These are phyloP conservation scores for Sparidentex hasta DNA, from an alignment of 2,797 vertebrate genomes.

Conservation along the genomic window DNA sequence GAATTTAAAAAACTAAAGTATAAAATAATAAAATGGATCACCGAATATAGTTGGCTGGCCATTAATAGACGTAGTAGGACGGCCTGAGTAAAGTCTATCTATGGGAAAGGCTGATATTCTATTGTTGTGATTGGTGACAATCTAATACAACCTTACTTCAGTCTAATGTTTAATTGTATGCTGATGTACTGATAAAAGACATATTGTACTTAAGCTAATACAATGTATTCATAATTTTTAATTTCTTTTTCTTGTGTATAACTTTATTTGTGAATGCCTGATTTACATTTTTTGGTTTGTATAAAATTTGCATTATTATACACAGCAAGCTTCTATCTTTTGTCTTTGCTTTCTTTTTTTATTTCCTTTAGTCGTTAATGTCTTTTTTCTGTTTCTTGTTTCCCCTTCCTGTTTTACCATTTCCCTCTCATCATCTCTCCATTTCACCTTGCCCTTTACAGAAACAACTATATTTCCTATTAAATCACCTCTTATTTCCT, in stretches of 20 bases:
- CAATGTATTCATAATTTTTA: neutral
- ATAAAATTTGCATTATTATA: neutral
- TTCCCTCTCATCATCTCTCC: conserved; percentile 2
- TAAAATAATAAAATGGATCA: too few relatives aligned
- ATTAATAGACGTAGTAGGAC: too few relatives aligned
- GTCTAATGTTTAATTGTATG: neutral
- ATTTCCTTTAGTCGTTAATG: neutral
- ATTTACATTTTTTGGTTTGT: neutral
- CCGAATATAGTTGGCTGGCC: too few relatives aligned
- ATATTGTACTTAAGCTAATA: neutral
- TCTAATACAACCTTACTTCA: neutral
- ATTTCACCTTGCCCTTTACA: conserved; percentile 8
- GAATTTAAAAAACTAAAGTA: too few relatives aligned
- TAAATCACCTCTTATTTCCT: conserved; percentile 34
- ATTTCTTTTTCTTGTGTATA: neutral
- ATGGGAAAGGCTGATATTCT: too few relatives aligned
- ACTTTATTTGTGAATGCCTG: neutral
- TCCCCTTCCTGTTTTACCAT: neutral
- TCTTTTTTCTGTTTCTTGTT: neutral
- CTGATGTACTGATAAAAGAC: neutral
- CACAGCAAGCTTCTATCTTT: neutral
- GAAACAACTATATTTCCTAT: conserved; percentile 19
- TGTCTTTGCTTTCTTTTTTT: neutral
- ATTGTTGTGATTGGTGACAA: neutral
- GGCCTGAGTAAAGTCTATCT: too few relatives aligned